Conservation (phyloP, 1,140 invertebrate genomes). For the Diprion similis region DNA sequence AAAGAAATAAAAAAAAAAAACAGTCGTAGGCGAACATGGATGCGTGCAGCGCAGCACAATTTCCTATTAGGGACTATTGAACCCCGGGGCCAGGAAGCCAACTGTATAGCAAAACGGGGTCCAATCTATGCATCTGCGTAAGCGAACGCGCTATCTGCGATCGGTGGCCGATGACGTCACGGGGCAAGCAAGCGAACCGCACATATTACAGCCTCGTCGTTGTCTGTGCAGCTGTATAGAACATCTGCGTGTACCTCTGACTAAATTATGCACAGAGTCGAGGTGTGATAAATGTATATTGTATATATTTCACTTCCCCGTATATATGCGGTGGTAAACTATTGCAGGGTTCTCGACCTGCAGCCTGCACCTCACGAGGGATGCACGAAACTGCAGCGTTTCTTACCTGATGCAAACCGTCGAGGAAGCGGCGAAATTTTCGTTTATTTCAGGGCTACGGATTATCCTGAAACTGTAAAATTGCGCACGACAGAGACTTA, state of each 20-base stretch:
- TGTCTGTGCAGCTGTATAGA: slow-evolving; percentile 20
- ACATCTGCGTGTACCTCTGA: slow-evolving; percentile 24
- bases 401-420: no score
- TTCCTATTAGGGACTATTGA: slow-evolving; percentile 22
- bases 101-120: slow-evolving; percentile 21
- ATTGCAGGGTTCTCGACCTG: no score
- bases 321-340: background rate
- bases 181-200: background rate
- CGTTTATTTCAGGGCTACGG: no score
- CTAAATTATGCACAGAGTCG: slow-evolving; percentile 23
- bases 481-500: no score
- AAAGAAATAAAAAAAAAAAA: no score
- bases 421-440: no score
- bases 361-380: no score
- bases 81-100: slow-evolving; percentile 11
- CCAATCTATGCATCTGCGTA: slow-evolving; percentile 25
- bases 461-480: no score
- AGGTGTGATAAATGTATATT: slow-evolving; percentile 26
- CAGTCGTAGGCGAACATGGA: background rate
- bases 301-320: slow-evolving; percentile 11
- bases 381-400: no score
- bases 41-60: background rate
- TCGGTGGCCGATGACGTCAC: background rate
- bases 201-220: slow-evolving; percentile 13
- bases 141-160: slow-evolving; percentile 3